Evolutionary conservation across 2,888 invertebrate species (phyloP), one percentile per base, ranked within the genome.

Genomic region (Ypsolopha scabrella): DNA sequence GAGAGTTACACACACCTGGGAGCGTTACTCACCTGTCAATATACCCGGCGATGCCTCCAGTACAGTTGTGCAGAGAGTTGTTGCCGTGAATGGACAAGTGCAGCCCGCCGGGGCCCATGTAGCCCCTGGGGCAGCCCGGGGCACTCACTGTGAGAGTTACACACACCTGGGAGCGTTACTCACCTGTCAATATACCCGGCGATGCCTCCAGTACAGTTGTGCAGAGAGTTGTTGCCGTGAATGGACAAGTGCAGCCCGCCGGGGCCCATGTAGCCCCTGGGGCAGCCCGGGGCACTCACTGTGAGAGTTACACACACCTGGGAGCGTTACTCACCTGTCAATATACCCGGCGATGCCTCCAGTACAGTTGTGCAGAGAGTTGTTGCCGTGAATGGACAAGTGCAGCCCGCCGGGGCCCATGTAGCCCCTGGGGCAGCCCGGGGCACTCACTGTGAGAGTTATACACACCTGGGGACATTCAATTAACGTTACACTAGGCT

Each of bases 151-250:
- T n/a, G n/a, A n/a, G n/a, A n/a, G n/a, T n/a, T n/a, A n/a, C n/a
- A n/a, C n/a, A n/a, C n/a, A n/a, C n/a, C n/a, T n/a, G n/a, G n/a
- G n/a, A n/a, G n/a, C n/a, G n/a, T 24, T 24, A 39, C 47, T 33
- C 56, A 91, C 87, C 85, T 88, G 70, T 96, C 96, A 50, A 96
- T 91, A 60, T 93, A 93, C 0, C 94, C 94, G 10, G 95, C 92
- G 45, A 93, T 92, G 52, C 96, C 96, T 0, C 93, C 96, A 0
- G 95, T 95, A 66, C 96, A 96, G 72, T 94, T 92, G 1, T 58
- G 57, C 48, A 88, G 81, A 0, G 75, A 63, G 44, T 70, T 64
- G 51, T 87, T 79, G 0, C 64, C 70, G 13, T 83, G 75, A 0
- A 62, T 72, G 0, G 83, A 75, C 38, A 75, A 57, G 59, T 93